Conservation (phyloP, 2,113 vertebrate species). For the Egretta garzetta region DNA sequence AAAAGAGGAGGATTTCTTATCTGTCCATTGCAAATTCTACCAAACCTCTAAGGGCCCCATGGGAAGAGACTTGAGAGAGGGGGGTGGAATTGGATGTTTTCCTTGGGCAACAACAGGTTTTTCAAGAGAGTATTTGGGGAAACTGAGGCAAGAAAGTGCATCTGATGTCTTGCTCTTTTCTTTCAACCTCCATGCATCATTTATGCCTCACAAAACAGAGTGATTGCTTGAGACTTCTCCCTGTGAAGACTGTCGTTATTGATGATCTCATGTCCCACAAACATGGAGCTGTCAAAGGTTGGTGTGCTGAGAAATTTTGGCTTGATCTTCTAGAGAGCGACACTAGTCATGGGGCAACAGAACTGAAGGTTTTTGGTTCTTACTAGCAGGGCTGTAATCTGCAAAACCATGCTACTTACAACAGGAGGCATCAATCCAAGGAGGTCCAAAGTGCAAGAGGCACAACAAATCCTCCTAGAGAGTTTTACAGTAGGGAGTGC, state of each 20-base stretch:
- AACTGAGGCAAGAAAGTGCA: background rate
- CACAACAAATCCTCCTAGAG: background rate
- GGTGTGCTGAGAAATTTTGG: background rate
- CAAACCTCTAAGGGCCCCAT: background rate
- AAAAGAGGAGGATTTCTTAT: background rate
- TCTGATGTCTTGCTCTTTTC: background rate
- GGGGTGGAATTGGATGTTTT: background rate
- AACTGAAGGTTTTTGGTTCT: background rate
- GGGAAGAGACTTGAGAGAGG: accelerated
- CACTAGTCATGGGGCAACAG: background rate
- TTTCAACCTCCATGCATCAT: background rate
- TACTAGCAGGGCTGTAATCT: background rate
- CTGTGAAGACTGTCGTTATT: background rate
- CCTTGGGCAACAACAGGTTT: background rate
- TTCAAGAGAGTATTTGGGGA: background rate
- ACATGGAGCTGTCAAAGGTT: background rate
- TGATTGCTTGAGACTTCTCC: background rate
- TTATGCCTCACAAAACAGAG: background rate
- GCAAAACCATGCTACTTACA: background rate
- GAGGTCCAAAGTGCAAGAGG: background rate
- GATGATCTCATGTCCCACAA: background rate
- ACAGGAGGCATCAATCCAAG: background rate
- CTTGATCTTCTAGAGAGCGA: background rate
- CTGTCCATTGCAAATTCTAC: background rate
- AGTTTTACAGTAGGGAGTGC: background rate